Conservation (phyloP, 2,888 invertebrate species). For the Troglohyphantes excavatus region DNA sequence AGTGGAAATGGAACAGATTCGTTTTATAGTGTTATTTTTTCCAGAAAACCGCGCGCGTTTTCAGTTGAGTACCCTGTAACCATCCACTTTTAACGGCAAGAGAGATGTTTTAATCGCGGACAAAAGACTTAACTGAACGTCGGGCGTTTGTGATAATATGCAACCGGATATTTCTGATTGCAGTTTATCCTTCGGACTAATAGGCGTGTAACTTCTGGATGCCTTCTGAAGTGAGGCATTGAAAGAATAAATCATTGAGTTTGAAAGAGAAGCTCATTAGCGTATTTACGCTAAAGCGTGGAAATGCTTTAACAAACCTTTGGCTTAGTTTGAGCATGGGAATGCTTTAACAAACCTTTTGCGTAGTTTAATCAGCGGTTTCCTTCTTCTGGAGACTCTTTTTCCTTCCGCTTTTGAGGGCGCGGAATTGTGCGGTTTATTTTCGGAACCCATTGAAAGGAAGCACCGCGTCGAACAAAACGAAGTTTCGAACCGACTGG, state of each 20-base stretch:
- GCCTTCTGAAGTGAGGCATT: constrained; percentile 3
- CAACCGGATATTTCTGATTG: constrained; percentile 61
- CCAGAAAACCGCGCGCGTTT: constrained; percentile 33
- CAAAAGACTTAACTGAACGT: constrained; percentile 28
- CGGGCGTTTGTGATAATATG: not conserved
- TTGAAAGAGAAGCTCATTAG: constrained; percentile 31
- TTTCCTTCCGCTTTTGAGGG: constrained; percentile 37
- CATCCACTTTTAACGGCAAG: not conserved
- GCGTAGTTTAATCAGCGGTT: constrained; percentile 35
- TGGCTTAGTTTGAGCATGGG: not conserved
- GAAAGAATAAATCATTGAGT: constrained; percentile 39
- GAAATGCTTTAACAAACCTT: constrained; percentile 36
- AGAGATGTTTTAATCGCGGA: constrained; percentile 43
- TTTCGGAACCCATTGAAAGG: too few species aligned
- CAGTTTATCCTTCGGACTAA: constrained; percentile 47
- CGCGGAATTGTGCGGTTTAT: not conserved
- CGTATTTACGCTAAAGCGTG: constrained; percentile 27
- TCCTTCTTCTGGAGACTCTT: constrained; percentile 11
- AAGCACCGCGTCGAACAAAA: too few species aligned
- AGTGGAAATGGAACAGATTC: constrained; percentile 64
- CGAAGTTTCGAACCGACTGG: too few species aligned
- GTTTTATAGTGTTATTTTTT: constrained; percentile 31
- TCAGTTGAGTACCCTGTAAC: constrained; percentile 13
- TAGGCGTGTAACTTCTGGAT: constrained; percentile 43
- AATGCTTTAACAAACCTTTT: constrained; percentile 27